Evolutionary conservation across 1,140 invertebrate genomes (phyloP).

Genomic region (Harpegnathos saltator): DNA sequence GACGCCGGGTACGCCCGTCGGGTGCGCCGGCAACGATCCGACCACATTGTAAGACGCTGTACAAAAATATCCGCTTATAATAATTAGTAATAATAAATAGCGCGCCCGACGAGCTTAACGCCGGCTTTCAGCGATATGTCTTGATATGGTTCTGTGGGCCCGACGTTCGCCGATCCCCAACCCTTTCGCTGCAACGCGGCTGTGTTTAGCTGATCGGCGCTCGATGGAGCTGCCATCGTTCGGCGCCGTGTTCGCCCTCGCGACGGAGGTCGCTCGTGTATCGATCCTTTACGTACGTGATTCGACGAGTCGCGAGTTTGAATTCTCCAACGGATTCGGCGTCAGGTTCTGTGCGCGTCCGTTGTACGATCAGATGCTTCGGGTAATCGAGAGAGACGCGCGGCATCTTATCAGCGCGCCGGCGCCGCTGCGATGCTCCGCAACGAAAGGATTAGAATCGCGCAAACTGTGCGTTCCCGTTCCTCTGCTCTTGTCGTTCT

Average conservation of each 20-base stretch:
- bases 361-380: background rate
- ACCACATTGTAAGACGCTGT: conserved; percentile 83
- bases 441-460: conserved; percentile 41
- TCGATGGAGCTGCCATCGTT: background rate
- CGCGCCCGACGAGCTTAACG: conserved; percentile 78
- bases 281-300: background rate
- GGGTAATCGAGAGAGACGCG: background rate
- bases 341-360: background rate
- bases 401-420: conserved; percentile 1
- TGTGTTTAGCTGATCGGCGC: background rate
- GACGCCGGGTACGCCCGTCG: conserved; percentile 70
- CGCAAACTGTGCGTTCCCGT: conserved; percentile 54
- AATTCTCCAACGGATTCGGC: too few relatives aligned
- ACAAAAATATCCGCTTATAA: conserved; percentile 84
- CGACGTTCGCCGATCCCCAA: conserved; percentile 6
- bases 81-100: conserved; percentile 79
- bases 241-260: background rate
- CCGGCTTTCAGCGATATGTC: conserved; percentile 80
- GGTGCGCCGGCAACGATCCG: conserved; percentile 79
- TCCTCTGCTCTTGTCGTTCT: conserved; percentile 58
- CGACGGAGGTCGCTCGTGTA: too few relatives aligned
- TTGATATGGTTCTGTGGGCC: conserved; percentile 80
- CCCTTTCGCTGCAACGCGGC: conserved; percentile 23
- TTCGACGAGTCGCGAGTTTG: background rate
- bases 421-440: too few relatives aligned